Conservation (phyloP, 2,797 vertebrate genomes). For the Melanotaenia pygmaea region DNA sequence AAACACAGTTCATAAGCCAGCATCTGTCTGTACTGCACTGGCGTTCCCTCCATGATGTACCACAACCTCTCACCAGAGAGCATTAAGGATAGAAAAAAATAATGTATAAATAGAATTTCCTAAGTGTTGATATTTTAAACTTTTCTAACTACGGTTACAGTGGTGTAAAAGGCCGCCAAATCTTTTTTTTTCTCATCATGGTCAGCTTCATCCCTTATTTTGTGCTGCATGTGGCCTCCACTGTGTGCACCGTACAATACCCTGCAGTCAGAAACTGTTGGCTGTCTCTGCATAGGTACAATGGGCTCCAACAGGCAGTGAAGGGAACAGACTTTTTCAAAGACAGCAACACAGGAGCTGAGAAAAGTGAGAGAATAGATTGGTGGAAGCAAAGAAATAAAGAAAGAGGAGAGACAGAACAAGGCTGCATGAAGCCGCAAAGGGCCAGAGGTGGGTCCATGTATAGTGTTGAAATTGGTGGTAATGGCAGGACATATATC, state of each 20-base stretch:
- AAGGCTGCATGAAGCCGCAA: constrained; percentile 29
- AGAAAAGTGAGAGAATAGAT: constrained; percentile 30
- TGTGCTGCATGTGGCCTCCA: constrained; percentile 19
- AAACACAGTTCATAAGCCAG: too few relatives aligned
- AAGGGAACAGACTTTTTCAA: constrained; percentile 26
- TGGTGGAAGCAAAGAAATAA: constrained; percentile 4
- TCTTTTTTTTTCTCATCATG: not conserved
- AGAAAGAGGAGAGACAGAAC: not conserved
- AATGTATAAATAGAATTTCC: not conserved
- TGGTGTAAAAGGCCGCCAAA: not conserved
- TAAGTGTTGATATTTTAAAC: not conserved
- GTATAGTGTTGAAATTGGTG: constrained; percentile 46
- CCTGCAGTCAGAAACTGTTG: constrained; percentile 30
- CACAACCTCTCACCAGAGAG: too few relatives aligned
- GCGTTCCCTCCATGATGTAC: too few relatives aligned
- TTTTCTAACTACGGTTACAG: not conserved
- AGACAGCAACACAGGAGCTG: constrained; percentile 24
- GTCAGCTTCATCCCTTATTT: not conserved
- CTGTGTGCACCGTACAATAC: constrained; percentile 9
- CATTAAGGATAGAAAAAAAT: too few relatives aligned
- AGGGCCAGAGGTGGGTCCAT: constrained; percentile 28
- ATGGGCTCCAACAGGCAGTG: constrained; percentile 40
- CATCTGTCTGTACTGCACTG: too few relatives aligned
- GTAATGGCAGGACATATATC: constrained; percentile 66
- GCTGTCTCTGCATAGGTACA: constrained; percentile 38